These are phyloP conservation scores for Drosophila mercatorum DNA, from an alignment of 2,888 invertebrate species.

Conservation along the genomic window DNA sequence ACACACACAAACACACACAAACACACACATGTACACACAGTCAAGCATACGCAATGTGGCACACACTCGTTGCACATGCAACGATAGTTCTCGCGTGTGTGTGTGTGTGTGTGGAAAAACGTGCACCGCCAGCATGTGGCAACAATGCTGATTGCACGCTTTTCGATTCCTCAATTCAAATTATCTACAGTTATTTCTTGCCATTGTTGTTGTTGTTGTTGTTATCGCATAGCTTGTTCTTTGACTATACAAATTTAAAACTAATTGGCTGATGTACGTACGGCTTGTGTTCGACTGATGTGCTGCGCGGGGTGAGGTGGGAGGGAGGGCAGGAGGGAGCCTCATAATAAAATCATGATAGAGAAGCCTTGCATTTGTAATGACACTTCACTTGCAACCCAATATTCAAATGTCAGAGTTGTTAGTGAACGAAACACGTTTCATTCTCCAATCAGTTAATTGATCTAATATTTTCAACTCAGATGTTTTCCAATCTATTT, in stretches of 20 bases:
- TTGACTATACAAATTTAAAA: constrained; percentile 47
- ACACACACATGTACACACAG: background rate
- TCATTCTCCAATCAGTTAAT: constrained; percentile 42
- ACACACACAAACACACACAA: constrained; percentile 14
- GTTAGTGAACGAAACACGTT: constrained; percentile 4
- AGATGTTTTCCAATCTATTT: background rate
- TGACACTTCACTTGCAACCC: constrained; percentile 2
- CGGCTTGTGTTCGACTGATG: constrained; percentile 1
- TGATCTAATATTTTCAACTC: constrained; percentile 25
- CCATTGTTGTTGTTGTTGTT: constrained; percentile 24
- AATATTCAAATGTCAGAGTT: constrained; percentile 40
- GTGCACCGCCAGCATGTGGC: constrained; percentile 55
- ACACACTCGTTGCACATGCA: constrained; percentile 18
- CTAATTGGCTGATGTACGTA: constrained; percentile 45
- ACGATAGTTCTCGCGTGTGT: constrained; percentile 5
- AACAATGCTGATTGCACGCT: constrained; percentile 61
- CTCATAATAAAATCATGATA: constrained; percentile 16
- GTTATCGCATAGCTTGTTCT: constrained; percentile 45
- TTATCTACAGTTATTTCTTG: constrained; percentile 56
- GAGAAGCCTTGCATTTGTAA: background rate
- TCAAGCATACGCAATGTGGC: constrained; percentile 43
- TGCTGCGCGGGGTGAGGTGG: too few relatives aligned
- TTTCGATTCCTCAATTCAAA: constrained; percentile 64
- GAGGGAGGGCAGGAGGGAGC: background rate
- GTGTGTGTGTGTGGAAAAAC: constrained; percentile 40